These are phyloP conservation scores for Cataglyphis cursor DNA, from an alignment of 2,888 invertebrate species.

Conservation along the genomic window DNA sequence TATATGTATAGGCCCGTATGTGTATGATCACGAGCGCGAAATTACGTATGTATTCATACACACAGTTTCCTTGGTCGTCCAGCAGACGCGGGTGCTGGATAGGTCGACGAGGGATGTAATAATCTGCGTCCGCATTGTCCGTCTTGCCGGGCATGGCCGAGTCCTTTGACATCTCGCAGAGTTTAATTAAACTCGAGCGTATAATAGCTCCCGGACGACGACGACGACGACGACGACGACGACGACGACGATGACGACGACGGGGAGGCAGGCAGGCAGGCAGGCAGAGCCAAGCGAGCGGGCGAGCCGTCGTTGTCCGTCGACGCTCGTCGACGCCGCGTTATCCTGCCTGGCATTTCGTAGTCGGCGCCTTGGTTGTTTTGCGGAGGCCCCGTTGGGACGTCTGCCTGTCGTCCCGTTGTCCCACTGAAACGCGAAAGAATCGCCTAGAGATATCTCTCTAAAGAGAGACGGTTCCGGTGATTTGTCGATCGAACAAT, in stretches of 20 bases:
- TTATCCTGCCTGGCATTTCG: conserved; percentile 59
- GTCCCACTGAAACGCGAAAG: conserved; percentile 30
- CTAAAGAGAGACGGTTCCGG: background rate
- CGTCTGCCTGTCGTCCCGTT: conserved; percentile 20
- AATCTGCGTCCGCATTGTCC: conserved; percentile 85
- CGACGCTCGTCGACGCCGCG: conserved; percentile 80
- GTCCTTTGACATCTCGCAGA: conserved; percentile 86
- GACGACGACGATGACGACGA: conserved; percentile 43
- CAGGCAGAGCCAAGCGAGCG: conserved; percentile 81
- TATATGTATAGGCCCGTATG: background rate
- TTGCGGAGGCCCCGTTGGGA: conserved; percentile 26
- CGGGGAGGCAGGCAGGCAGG: conserved; percentile 74
- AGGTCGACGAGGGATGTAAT: conserved; percentile 76
- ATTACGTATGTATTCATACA: conserved; percentile 16
- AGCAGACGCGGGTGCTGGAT: conserved; percentile 66
- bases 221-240: conserved; percentile 65
- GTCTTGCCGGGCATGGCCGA: conserved; percentile 83
- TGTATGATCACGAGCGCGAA: conserved; percentile 13
- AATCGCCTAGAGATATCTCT: conserved; percentile 14
- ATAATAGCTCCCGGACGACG: conserved; percentile 78
- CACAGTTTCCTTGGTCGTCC: conserved; percentile 24
- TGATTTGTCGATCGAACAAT: background rate
- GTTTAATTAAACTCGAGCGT: conserved; percentile 86
- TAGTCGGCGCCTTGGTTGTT: conserved; percentile 45
- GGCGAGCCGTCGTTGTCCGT: conserved; percentile 86